Percentiles rank a stretch among this genome's conserved stretches.
Conservation (phyloP, 2,113 vertebrate species). For the Eublepharis macularius region DNA sequence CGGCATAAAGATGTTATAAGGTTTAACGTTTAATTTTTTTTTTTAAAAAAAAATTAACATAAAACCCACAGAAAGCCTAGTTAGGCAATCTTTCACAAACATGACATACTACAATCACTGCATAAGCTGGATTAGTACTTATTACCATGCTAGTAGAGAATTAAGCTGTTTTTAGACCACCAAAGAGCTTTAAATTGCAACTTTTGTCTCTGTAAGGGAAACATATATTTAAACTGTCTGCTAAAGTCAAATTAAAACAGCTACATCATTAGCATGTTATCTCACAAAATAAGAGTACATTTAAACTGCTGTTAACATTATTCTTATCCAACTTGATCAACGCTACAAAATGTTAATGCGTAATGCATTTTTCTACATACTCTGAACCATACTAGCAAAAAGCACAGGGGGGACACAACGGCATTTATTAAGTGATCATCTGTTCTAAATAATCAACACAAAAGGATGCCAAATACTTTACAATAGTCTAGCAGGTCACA, state of each 20-base stretch:
- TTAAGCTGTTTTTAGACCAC: constrained; percentile 85
- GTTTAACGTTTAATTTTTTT: constrained; percentile 81
- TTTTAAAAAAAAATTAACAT: constrained; percentile 78
- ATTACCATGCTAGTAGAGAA: constrained; percentile 80
- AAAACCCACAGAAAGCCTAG: constrained; percentile 80
- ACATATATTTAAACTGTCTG: constrained; percentile 81
- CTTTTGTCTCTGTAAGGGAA: constrained; percentile 84
- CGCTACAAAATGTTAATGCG: constrained; percentile 34
- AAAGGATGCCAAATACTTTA: background rate
- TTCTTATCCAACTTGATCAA: constrained; percentile 64
- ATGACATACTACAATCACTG: constrained; percentile 82
- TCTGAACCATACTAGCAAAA: background rate
- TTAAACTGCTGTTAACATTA: constrained; percentile 65
- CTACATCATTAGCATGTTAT: constrained; percentile 77
- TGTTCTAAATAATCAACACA: background rate
- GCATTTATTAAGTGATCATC: background rate
- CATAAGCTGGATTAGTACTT: constrained; percentile 84
- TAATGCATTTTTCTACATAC: background rate
- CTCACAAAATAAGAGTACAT: constrained; percentile 70
- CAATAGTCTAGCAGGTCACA: constrained; percentile 10
- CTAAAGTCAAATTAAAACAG: constrained; percentile 79
- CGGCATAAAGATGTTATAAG: constrained; percentile 81
- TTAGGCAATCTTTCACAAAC: constrained; percentile 82
- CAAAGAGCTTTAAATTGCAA: constrained; percentile 83
- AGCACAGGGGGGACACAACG: background rate